phyloP scores from a whole-genome alignment of 37 sponge, comb jelly and placozoan species.

The Agelas oroides region DNA sequence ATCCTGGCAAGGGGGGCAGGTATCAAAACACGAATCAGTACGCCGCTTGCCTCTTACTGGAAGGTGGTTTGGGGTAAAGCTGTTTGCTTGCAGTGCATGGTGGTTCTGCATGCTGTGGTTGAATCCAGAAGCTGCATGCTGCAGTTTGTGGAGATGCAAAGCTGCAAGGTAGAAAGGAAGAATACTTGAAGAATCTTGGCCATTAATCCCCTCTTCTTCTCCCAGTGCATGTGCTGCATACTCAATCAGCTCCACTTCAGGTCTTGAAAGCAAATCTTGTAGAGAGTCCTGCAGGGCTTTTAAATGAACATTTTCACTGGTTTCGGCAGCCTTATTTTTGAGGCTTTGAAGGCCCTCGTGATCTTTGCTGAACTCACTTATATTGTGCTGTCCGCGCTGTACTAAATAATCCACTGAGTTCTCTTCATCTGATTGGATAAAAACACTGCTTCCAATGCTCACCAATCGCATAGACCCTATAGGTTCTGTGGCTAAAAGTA shows the following conservation, averaged over 20 bases:
- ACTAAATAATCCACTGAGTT: too few relatives aligned
- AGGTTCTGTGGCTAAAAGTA: too few relatives aligned
- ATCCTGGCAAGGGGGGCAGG: constrained; percentile 78
- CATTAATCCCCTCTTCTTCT: constrained; percentile 18
- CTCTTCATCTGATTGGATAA: too few relatives aligned
- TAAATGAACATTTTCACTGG: too few relatives aligned
- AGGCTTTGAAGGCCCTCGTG: too few relatives aligned
- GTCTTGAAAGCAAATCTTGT: background rate
- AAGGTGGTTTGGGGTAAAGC: background rate
- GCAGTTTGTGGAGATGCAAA: constrained; percentile 2
- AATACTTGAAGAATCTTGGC: background rate
- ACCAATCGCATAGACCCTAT: too few relatives aligned
- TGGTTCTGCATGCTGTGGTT: background rate
- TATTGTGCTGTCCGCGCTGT: too few relatives aligned
- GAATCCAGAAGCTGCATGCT: background rate
- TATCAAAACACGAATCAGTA: constrained; percentile 24
- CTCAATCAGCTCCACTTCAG: constrained; percentile 21
- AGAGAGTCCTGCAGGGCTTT: constrained; percentile 1
- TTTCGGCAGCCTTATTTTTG: too few relatives aligned
- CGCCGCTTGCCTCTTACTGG: too few relatives aligned
- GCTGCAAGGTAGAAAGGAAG: constrained; percentile 47
- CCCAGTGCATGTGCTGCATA: constrained; percentile 29
- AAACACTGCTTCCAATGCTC: too few relatives aligned
- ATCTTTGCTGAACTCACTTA: too few relatives aligned
- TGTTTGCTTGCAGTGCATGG: too few relatives aligned